phyloP scores from a whole-genome alignment of 2,113 vertebrate species.

The Equus quagga region DNA sequence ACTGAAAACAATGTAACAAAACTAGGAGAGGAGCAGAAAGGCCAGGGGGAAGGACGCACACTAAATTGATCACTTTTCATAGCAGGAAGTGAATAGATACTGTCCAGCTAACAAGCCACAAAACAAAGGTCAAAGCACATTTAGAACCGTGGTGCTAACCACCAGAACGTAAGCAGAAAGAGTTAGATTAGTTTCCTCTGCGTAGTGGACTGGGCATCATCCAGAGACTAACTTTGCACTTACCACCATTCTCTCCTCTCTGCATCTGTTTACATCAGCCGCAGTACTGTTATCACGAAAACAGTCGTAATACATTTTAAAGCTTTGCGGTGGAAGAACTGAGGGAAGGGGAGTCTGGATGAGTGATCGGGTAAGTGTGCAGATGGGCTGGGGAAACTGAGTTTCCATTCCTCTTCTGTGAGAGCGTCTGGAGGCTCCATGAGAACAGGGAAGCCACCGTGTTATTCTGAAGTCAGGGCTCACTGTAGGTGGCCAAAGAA shows the following conservation, averaged over 20 bases:
- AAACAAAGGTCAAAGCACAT: not conserved
- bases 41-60: accelerated
- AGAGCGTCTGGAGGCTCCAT: not conserved
- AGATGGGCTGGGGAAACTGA: not conserved
- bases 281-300: too few species aligned
- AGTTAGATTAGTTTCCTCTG: not conserved
- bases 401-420: not conserved
- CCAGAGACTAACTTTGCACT: not conserved
- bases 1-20: not conserved
- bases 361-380: not conserved
- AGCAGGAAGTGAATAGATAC: not conserved
- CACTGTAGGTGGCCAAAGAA: not conserved
- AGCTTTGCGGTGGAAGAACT: not conserved
- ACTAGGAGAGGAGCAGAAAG: not conserved
- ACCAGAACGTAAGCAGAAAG: not conserved
- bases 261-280: not conserved
- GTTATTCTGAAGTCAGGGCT: not conserved
- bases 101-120: not conserved
- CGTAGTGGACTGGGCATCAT: too few species aligned
- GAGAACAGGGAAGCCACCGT: accelerated
- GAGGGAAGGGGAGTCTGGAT: not conserved
- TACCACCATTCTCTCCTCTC: not conserved
- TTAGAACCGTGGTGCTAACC: not conserved
- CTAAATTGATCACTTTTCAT: not conserved
- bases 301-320: not conserved